Conservation (phyloP, 2,113 vertebrate species). For the Gopherus evgoodei region DNA sequence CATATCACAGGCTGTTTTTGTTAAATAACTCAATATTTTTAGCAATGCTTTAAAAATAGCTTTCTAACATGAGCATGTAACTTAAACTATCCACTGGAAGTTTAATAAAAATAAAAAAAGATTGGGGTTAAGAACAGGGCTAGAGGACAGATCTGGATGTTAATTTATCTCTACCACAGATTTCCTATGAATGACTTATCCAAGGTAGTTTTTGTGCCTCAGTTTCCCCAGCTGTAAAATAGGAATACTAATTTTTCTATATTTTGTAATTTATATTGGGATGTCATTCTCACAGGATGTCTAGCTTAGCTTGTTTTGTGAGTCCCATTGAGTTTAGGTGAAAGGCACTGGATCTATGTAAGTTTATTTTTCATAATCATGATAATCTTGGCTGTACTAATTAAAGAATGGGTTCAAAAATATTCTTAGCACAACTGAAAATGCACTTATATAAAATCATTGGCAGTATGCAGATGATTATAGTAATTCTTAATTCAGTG, state of each 20-base stretch:
- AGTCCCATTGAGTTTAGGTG: background rate
- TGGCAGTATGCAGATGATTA: background rate
- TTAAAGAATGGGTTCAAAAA: background rate
- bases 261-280: background rate
- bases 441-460: background rate
- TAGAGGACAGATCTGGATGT: background rate
- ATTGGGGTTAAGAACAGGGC: background rate
- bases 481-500: background rate
- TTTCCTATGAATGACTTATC: background rate
- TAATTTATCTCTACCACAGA: background rate
- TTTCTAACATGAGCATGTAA: background rate
- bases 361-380: background rate
- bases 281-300: background rate
- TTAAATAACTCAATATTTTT: background rate
- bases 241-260: background rate
- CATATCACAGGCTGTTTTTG: background rate
- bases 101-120: background rate
- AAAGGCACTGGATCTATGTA: background rate
- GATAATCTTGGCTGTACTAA: fast-evolving
- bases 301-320: background rate
- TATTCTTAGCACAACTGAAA: background rate
- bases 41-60: background rate
- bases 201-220: background rate
- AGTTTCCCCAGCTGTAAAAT: background rate
- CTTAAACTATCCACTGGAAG: background rate